Base-by-base conservation (phyloP, 2,113 vertebrate species). In the Buteo buteo region DNA sequence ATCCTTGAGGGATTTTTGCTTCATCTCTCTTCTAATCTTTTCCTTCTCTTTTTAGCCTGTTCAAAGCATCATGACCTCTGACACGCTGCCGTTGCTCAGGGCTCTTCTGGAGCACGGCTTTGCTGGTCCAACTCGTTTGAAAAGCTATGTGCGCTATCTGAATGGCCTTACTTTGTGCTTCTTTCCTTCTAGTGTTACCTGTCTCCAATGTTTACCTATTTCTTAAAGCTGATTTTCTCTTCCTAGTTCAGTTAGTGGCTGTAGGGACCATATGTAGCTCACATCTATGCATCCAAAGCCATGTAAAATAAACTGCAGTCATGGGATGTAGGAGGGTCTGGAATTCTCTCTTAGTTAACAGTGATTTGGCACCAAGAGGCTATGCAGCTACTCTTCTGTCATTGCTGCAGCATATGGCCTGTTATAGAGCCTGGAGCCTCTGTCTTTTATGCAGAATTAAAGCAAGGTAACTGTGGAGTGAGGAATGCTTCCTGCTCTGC, bases 391-490 rank as follows among this genome's bases (percentile, higher is more conserved):
- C 40, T 91, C 36, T 45, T 86, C 57, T 85, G 28, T 84, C 32
- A 17, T 19, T 77, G 73, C 83, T 62, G 81, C 86, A 93, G 91
- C 94, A 94, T 94, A 91, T 87, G 91, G 86, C 83, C 93, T 80
- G 40, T 76, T 49, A 65, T 76, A 26, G 59, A 88, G 86, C 86
- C 69, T 84, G 80, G 65, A 78, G 57, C 83, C 47, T 80, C 82
- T 78, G 38, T 76, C 77, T 92, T 86, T 62, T 83, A 7, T 73
- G 70, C 81, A 73, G 77, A 79, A 54, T 85, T 84, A 77, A 86
- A 96, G 65, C 59, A 71, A 95, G 86, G 94, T 92, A 85, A 61
- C 61, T 0, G 0, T 11, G 65, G 88, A 86, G 38, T 19, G 79
- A 88, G 70, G 61, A 72, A 62, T 76, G 49, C 70, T 93, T 90